Base-by-base conservation (phyloP, 2,888 invertebrate genomes). In the Tenodera sinensis region DNA sequence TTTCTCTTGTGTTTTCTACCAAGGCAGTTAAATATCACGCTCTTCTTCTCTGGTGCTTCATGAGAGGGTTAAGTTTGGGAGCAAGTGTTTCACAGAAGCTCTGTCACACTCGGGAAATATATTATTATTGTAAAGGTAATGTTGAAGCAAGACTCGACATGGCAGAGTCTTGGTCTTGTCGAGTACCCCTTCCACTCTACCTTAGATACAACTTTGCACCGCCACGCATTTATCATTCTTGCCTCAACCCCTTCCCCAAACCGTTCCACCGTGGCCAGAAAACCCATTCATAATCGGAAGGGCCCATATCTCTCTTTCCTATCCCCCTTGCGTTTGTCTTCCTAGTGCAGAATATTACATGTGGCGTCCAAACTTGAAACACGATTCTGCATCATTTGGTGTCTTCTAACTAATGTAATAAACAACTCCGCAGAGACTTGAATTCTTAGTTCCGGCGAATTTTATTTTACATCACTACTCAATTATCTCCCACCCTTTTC, bases 271-370 rank as follows among this genome's bases (percentile, higher is more conserved):
- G 71, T 81, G 86, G 86, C 81, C 81, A 86, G 81, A 81, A 81
- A 86, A 86, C 86, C 54, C 86, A 81, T 86, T 86, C 42, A 86
- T 86, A 86, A 86, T 71, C 54, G 20, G n/a, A 14, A 85, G 28
- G 85, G n/a, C 85, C n/a, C 86, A 86, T 86, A 86, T 86, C 86
- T 86, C 81, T 81, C 86, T 86, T 71, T 86, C 25, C 81, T 86
- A 28, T 86, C 30, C 86, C 28, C 71, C 15, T 71, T 71, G 20
- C 25, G 54, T 71, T 27, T 71, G 25, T 71, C 86, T 30, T 81
- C 34, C 20, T 81, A 86, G 27, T 86, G 86, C 86, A 86, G 86
- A 86, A 54, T 85, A 28, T 83, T 28, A 83, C 28, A 28, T 83
- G 20, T 20, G 9, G 42, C 42, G 42, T 42, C 83, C 15, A 83